Percentiles rank a stretch among this genome's conserved stretches.
Evolutionary conservation across 1,140 invertebrate species (phyloP).

Genomic region (Andricus grossulariae): DNA sequence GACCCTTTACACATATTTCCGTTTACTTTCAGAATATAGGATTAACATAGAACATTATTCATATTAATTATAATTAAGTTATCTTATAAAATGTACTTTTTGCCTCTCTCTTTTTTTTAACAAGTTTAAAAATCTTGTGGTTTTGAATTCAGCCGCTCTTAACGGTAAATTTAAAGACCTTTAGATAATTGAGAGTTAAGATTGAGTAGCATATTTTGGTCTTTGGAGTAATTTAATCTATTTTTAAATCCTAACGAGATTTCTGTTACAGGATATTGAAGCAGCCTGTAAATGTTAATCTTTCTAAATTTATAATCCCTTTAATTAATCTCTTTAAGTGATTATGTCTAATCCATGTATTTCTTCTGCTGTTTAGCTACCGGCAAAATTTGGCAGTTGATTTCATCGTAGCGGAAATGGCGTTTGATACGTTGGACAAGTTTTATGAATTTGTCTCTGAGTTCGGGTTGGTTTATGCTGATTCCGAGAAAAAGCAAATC

Average conservation of each 20-base stretch:
- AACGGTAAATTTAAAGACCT: conserved; percentile 21
- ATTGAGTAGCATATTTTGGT: too few species aligned
- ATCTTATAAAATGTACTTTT: too few species aligned
- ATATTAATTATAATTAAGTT: too few species aligned
- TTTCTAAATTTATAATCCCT: conserved; percentile 38
- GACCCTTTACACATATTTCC: too few species aligned
- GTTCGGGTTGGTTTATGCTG: conserved; percentile 86
- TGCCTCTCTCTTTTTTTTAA: too few species aligned
- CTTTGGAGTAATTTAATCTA: too few species aligned
- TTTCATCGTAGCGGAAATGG: conserved; percentile 90
- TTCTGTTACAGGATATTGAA: conserved; percentile 72
- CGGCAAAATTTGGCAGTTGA: conserved; percentile 91
- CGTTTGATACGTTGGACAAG: conserved; percentile 88
- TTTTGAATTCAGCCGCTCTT: background rate
- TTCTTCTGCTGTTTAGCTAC: conserved; percentile 88
- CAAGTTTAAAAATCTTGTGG: background rate
- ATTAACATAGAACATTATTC: too few species aligned
- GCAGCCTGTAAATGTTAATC: conserved; percentile 52
- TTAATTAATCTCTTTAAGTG: conserved; percentile 23
- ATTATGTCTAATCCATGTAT: conserved; percentile 67
- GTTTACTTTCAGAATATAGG: too few species aligned
- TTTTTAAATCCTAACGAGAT: conserved; percentile 55
- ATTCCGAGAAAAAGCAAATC: conserved; percentile 82
- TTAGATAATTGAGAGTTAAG: too few species aligned
- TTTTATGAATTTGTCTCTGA: conserved; percentile 91